Evolutionary conservation across 1,140 invertebrate genomes (phyloP).

Genomic region (Aphelenchoides besseyi): DNA sequence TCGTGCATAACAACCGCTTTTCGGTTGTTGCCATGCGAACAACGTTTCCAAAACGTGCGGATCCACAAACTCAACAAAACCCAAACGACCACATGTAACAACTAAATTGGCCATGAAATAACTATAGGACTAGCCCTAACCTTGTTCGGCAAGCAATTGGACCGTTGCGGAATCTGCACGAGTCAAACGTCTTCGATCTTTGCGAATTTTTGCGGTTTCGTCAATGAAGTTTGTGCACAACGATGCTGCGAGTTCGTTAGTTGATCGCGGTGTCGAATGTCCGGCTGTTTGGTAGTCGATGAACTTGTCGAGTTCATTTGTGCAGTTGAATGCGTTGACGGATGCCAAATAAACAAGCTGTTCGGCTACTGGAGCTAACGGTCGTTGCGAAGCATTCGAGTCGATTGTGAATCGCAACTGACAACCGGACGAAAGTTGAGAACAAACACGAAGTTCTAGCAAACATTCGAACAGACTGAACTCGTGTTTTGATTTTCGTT

Average conservation of each 20-base stretch:
- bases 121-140: too few species aligned
- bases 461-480: slow-evolving; percentile 9
- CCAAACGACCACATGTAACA: slow-evolving; percentile 34
- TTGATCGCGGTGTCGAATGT: slow-evolving; percentile 22
- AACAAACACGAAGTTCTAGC: background rate
- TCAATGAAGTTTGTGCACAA: slow-evolving; percentile 37
- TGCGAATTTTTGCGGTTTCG: slow-evolving; percentile 24
- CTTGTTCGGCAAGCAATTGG: slow-evolving; percentile 6
- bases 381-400: background rate
- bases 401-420: background rate
- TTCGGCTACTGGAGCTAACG: background rate
- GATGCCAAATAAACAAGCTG: slow-evolving; percentile 19
- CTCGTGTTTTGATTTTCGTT: too few species aligned
- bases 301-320: slow-evolving; percentile 22
- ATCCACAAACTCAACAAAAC: slow-evolving; percentile 42
- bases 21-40: slow-evolving; percentile 39
- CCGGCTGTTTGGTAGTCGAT: background rate
- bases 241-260: slow-evolving; percentile 21
- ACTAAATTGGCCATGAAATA: too few species aligned
- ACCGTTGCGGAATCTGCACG: slow-evolving; percentile 4
- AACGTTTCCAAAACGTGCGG: slow-evolving; percentile 38
- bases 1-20: slow-evolving; percentile 37
- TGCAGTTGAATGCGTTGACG: slow-evolving; percentile 9
- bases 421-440: background rate
- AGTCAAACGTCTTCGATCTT: slow-evolving; percentile 1